A percentile compares a stretch with the other conserved stretches of the same genome.
Evolutionary conservation across 53 echinoderm and acorn worm genomes (phyloP).

Genomic region (Echinarachnius parma): DNA sequence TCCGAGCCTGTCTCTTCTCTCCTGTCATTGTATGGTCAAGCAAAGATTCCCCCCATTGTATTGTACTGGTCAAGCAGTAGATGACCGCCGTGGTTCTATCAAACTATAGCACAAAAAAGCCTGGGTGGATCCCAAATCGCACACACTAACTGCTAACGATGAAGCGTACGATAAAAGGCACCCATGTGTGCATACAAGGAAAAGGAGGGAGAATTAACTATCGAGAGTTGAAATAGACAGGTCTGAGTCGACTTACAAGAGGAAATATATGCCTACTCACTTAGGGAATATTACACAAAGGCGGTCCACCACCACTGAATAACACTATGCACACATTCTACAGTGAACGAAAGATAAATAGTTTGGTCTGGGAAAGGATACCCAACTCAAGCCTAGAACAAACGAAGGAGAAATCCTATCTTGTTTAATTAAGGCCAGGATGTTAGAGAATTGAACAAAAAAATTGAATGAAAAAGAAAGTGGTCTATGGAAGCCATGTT

Average conservation of each 20-base stretch:
- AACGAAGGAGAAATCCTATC: slow-evolving; percentile 16
- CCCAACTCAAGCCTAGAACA: slow-evolving; percentile 5
- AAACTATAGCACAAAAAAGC: too few species aligned
- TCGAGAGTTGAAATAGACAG: not conserved
- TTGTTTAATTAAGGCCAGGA: slow-evolving; percentile 30
- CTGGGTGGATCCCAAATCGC: too few species aligned
- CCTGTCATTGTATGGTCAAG: slow-evolving; percentile 25
- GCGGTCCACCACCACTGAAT: slow-evolving; percentile 8
- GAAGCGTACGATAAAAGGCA: too few species aligned
- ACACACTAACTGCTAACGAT: too few species aligned
- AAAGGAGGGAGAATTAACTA: not conserved
- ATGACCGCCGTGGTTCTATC: too few species aligned
- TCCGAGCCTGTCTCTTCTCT: too few species aligned
- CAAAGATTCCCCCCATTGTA: too few species aligned
- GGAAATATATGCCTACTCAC: slow-evolving; percentile 46
- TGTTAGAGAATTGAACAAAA: not conserved
- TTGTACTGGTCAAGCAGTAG: too few species aligned
- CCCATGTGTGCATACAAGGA: too few species aligned
- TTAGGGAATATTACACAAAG: slow-evolving; percentile 4
- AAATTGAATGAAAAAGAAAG: not conserved
- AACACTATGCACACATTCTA: slow-evolving; percentile 35
- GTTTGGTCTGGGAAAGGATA: slow-evolving; percentile 15
- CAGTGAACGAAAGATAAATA: slow-evolving; percentile 2
- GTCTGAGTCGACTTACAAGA: not conserved
- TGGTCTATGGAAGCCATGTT: slow-evolving; percentile 25